Conservation (phyloP, 1,140 invertebrate species). For the Eumaeus atala region DNA sequence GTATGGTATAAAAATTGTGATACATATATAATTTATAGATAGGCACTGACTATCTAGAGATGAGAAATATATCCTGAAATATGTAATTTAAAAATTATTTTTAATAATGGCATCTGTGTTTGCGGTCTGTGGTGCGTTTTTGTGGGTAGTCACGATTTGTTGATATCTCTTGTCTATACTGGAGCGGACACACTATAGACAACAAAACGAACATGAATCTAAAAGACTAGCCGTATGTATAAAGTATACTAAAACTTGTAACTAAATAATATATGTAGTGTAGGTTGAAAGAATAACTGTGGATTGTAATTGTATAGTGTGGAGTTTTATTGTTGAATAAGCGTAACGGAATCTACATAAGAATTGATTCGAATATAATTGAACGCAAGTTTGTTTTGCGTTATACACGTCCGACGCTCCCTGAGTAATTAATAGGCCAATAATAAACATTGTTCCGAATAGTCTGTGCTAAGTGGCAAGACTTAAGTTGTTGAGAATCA, state of each 20-base stretch:
- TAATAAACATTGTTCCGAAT: too few species aligned
- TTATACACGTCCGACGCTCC: background rate
- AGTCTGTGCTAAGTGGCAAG: too few species aligned
- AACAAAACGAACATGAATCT: constrained; percentile 35
- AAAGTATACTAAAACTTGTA: constrained; percentile 54
- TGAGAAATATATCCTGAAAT: constrained; percentile 6
- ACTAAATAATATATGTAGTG: constrained; percentile 37
- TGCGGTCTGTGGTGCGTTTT: background rate
- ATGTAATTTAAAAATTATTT: constrained; percentile 10
- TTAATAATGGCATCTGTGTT: constrained; percentile 4
- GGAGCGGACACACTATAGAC: background rate
- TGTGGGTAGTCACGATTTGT: background rate
- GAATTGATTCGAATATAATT: background rate
- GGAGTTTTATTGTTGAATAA: constrained; percentile 7
- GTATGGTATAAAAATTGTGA: constrained; percentile 4
- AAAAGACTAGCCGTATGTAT: constrained; percentile 52
- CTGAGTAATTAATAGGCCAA: too few species aligned
- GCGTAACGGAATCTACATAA: background rate
- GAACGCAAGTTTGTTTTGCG: background rate
- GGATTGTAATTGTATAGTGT: constrained; percentile 24
- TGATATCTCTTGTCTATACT: background rate
- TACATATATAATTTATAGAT: constrained; percentile 8
- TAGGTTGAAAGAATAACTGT: constrained; percentile 28
- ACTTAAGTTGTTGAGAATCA: too few species aligned
- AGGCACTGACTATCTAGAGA: constrained; percentile 1